Percentiles rank a stretch among this genome's conserved stretches.
Evolutionary conservation across 2,113 vertebrate genomes (phyloP).

Genomic region (Dasyurus viverrinus): DNA sequence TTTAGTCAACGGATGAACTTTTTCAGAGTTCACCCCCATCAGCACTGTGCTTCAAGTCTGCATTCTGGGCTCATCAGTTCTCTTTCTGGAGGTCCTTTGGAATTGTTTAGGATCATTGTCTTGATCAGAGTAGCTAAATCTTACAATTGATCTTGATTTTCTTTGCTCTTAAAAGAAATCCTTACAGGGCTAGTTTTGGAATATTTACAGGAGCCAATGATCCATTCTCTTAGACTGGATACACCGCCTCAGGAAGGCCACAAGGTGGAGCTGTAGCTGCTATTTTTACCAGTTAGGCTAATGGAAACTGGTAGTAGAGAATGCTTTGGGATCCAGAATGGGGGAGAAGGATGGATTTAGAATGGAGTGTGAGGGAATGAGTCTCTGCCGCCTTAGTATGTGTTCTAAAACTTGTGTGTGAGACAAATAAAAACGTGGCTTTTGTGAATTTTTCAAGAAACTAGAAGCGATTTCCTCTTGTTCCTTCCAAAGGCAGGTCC

Average conservation of each 20-base stretch:
- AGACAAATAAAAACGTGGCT: no score
- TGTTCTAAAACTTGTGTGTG: neutral
- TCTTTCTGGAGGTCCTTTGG: neutral
- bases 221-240: neutral
- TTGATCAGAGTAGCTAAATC: neutral
- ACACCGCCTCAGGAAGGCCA: neutral
- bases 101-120: neutral
- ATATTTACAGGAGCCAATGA: neutral
- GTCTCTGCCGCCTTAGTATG: neutral
- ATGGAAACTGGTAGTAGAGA: neutral
- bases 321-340: neutral
- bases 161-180: neutral
- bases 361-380: neutral
- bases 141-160: neutral
- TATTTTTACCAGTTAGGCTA: neutral
- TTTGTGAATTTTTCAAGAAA: neutral
- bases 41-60: neutral
- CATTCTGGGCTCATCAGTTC: neutral
- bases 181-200: neutral
- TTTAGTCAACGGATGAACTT: no score
- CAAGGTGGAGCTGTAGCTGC: neutral
- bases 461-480: neutral
- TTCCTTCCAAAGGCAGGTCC: neutral
- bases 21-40: no score
- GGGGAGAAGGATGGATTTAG: no score